These are phyloP conservation scores for Sebastes iracundus DNA, from an alignment of 2,797 vertebrate species.

Conservation along the genomic window DNA sequence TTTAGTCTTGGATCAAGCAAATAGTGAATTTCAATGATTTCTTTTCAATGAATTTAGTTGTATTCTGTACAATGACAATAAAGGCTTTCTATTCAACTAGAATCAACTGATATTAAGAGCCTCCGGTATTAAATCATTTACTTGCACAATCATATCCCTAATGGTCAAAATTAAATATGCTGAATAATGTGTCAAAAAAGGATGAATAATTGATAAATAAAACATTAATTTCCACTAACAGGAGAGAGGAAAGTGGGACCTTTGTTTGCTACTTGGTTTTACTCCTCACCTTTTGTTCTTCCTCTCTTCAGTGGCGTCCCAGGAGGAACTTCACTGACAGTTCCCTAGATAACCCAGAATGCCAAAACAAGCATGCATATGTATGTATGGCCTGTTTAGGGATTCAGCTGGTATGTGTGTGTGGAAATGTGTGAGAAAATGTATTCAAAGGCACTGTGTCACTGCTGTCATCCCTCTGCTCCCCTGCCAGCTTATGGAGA, in stretches of 20 bases:
- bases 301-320: neutral
- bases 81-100: neutral
- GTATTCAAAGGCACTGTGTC: constrained; percentile 37
- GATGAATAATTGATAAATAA: neutral
- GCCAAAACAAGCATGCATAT: constrained; percentile 59
- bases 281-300: constrained; percentile 36
- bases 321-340: constrained; percentile 24
- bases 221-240: neutral
- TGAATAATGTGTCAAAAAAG: neutral
- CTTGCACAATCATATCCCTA: neutral
- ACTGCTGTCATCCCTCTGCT: constrained; percentile 29
- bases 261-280: neutral
- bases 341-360: constrained; percentile 11
- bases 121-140: neutral
- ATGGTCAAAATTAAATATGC: neutral
- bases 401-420: constrained; percentile 5
- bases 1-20: too few species aligned
- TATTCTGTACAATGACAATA: neutral
- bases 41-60: neutral
- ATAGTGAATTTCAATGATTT: too few species aligned
- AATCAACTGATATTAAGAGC: neutral
- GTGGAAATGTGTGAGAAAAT: constrained; percentile 11
- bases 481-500: constrained; percentile 33
- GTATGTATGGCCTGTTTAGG: constrained; percentile 32
- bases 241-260: neutral